These are phyloP conservation scores for Fabriciana adippe DNA, from an alignment of 2,888 invertebrate species.

Conservation along the genomic window DNA sequence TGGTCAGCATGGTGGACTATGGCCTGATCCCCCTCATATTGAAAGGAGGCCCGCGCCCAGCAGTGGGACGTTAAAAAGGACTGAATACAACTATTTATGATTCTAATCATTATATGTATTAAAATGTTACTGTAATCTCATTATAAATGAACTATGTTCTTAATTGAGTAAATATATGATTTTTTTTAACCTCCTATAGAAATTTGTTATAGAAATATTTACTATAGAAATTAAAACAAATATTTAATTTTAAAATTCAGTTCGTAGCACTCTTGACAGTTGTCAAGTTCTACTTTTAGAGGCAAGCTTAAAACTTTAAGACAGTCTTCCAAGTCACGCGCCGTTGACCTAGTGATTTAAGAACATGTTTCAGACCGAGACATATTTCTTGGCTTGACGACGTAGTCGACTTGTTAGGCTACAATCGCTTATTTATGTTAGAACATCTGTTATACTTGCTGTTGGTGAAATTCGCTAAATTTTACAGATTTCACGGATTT, in stretches of 20 bases:
- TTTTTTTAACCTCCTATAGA: too few species aligned
- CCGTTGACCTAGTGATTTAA: constrained; percentile 43
- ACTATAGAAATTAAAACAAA: neutral
- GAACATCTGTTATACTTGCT: constrained; percentile 7
- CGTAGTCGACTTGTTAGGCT: constrained; percentile 33
- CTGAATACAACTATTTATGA: too few species aligned
- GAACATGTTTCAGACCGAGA: constrained; percentile 40
- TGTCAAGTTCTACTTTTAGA: constrained; percentile 32
- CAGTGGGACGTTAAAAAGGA: too few species aligned
- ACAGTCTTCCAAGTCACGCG: constrained; percentile 42
- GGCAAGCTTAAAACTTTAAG: constrained; percentile 39
- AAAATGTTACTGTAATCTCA: too few species aligned
- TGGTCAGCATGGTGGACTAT: too few species aligned
- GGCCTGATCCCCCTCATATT: too few species aligned
- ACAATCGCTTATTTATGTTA: constrained; percentile 27
- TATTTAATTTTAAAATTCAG: constrained; percentile 24
- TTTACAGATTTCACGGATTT: neutral
- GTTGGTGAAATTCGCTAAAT: neutral
- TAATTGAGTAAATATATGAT: too few species aligned
- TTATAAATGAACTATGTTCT: too few species aligned
- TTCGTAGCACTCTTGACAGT: constrained; percentile 24
- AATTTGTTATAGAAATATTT: neutral
- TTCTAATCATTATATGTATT: too few species aligned
- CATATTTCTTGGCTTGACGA: constrained; percentile 42
- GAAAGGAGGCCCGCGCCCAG: too few species aligned